Conservation (phyloP, 1,140 invertebrate species). For the Ceratitis capitata region DNA sequence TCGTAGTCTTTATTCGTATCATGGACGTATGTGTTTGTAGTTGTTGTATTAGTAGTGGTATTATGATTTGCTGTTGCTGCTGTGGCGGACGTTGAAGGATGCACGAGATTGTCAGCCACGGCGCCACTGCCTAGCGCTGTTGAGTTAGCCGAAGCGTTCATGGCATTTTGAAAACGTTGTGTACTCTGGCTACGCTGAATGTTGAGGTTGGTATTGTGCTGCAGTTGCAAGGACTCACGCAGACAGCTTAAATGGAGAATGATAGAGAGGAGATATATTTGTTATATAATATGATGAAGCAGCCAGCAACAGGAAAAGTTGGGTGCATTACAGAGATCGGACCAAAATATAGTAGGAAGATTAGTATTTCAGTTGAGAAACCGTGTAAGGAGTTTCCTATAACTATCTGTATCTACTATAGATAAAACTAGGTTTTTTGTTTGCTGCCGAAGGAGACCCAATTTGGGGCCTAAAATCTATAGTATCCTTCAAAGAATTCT, state of each 20-base stretch:
- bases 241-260: slow-evolving; percentile 52
- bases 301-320: no score
- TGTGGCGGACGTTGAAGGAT: slow-evolving; percentile 45
- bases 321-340: not conserved
- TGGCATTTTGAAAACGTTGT: slow-evolving; percentile 59
- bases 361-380: not conserved
- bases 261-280: not conserved
- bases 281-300: not conserved
- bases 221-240: slow-evolving; percentile 62
- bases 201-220: slow-evolving; percentile 64
- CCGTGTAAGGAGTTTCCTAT: not conserved
- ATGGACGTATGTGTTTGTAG: slow-evolving; percentile 43
- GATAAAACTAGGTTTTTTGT: no score
- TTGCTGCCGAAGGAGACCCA: no score
- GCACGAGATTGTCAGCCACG: not conserved
- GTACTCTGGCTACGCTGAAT: slow-evolving; percentile 65
- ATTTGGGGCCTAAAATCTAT: no score
- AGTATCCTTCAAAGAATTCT: no score
- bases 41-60: not conserved
- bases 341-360: not conserved
- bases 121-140: slow-evolving; percentile 8
- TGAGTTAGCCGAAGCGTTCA: slow-evolving; percentile 49
- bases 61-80: not conserved
- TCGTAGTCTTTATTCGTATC: slow-evolving; percentile 63
- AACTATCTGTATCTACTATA: no score